Evolutionary conservation across 1,140 invertebrate species (phyloP).

Genomic region (Brachionus rotundiformis): DNA sequence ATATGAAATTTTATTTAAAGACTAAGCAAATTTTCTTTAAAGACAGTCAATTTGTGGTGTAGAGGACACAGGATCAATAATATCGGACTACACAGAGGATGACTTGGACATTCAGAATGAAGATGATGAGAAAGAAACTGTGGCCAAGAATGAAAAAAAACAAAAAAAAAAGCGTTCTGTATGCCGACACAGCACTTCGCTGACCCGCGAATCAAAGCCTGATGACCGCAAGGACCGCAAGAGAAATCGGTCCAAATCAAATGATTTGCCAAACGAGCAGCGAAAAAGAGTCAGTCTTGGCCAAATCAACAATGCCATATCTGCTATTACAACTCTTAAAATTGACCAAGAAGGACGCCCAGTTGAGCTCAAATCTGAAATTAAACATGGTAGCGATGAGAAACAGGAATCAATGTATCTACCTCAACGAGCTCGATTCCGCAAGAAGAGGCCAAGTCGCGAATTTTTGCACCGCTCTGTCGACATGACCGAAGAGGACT

Average conservation of each 20-base stretch:
- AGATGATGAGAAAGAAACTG: background rate
- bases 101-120: slow-evolving; percentile 21
- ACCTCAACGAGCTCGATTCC: slow-evolving; percentile 26
- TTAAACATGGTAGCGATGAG: slow-evolving; percentile 26
- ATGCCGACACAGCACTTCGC: slow-evolving; percentile 31
- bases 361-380: slow-evolving; percentile 14
- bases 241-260: slow-evolving; percentile 14
- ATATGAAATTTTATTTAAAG: too few relatives aligned
- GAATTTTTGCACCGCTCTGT: slow-evolving; percentile 31
- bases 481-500: background rate
- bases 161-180: background rate
- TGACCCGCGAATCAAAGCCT: background rate
- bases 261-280: background rate
- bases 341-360: slow-evolving; percentile 31
- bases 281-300: background rate
- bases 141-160: background rate
- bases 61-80: slow-evolving; percentile 46
- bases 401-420: background rate
- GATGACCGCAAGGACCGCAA: slow-evolving; percentile 1
- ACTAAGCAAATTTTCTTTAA: too few relatives aligned
- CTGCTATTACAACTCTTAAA: slow-evolving; percentile 46
- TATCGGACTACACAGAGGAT: slow-evolving; percentile 45
- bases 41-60: background rate
- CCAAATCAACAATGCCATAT: slow-evolving; percentile 37
- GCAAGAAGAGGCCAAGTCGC: slow-evolving; percentile 7